A percentile compares a stretch with the other conserved stretches of the same genome.
Conservation (phyloP, 2,888 invertebrate species). For the Dryadula phaetusa region DNA sequence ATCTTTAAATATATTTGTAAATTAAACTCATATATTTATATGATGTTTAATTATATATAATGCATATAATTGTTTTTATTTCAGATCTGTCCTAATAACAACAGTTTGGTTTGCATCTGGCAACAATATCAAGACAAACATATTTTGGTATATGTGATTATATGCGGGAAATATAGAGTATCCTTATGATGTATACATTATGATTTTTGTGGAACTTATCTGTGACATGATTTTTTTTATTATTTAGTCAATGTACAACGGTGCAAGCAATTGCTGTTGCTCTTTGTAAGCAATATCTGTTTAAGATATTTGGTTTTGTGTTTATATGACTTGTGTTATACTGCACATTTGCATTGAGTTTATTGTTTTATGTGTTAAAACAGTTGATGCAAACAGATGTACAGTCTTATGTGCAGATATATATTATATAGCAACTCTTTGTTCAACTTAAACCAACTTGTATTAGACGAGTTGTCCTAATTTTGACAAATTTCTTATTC, state of each 20-base stretch:
- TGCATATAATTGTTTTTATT: constrained; percentile 50
- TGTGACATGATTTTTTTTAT: constrained; percentile 45
- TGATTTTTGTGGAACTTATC: constrained; percentile 65
- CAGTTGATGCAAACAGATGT: constrained; percentile 1
- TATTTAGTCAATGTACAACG: constrained; percentile 21
- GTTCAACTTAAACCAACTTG: too few relatives aligned
- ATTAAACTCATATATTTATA: too few relatives aligned
- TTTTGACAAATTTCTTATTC: not conserved
- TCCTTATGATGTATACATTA: constrained; percentile 63
- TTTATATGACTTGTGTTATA: not conserved
- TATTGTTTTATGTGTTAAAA: constrained; percentile 15
- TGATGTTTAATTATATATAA: not conserved
- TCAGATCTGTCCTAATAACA: constrained; percentile 81
- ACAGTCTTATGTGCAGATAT: constrained; percentile 4
- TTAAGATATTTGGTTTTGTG: not conserved
- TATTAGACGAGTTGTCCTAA: not conserved
- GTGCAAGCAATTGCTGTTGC: constrained; percentile 40
- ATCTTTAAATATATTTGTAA: not conserved
- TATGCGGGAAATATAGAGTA: constrained; percentile 69
- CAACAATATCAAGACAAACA: constrained; percentile 83
- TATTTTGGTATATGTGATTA: constrained; percentile 84
- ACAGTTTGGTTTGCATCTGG: constrained; percentile 63
- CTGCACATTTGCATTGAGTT: constrained; percentile 10
- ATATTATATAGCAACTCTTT: not conserved
- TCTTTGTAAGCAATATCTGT: constrained; percentile 7